Percentiles rank a stretch among this genome's conserved stretches.
Conservation (phyloP, 2,113 vertebrate species). For the Jacana jacana region DNA sequence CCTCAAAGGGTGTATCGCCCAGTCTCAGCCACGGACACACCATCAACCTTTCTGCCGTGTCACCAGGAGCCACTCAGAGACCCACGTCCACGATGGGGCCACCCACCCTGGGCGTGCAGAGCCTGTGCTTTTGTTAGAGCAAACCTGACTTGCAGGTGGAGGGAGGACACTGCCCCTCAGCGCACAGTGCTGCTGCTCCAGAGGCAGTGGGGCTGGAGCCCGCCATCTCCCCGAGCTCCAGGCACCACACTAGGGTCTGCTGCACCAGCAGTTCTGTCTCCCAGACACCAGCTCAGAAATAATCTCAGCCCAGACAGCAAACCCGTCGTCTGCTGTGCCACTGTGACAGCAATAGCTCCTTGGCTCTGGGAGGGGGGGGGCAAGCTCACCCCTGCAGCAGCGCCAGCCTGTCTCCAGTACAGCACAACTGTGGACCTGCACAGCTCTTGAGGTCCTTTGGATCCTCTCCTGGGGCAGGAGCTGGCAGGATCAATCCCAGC, state of each 20-base stretch:
- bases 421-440: accelerated
- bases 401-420: neutral
- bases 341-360: neutral
- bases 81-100: neutral
- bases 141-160: neutral
- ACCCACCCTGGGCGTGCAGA: neutral
- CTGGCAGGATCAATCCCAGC: neutral
- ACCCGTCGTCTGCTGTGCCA: neutral
- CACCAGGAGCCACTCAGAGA: accelerated
- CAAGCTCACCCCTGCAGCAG: neutral
- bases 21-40: neutral
- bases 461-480: neutral
- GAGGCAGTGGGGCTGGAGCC: neutral
- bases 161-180: neutral
- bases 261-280: neutral
- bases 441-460: neutral
- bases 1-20: neutral
- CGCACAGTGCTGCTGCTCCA: neutral
- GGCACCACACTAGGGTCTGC: neutral
- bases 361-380: neutral
- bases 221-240: neutral
- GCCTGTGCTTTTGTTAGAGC: neutral
- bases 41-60: neutral
- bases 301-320: neutral
- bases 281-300: neutral